phyloP scores from a whole-genome alignment of 2,888 invertebrate genomes.

The Tenodera sinensis region DNA sequence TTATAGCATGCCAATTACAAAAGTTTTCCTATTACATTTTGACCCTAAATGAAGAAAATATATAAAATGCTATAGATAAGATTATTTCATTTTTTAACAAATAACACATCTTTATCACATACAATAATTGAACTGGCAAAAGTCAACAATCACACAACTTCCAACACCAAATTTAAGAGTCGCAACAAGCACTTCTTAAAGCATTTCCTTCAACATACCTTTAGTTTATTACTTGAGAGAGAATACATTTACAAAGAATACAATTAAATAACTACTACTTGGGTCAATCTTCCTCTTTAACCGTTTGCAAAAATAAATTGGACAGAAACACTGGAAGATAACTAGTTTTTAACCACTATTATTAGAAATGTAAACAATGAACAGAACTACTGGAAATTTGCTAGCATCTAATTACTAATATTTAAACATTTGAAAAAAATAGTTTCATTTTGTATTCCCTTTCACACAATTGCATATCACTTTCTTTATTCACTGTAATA shows the following conservation, averaged over 20 bases:
- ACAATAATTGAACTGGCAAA: conserved; percentile 11
- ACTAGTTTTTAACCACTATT: neutral
- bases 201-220: neutral
- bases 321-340: neutral
- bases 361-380: neutral
- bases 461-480: neutral
- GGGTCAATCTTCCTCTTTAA: neutral
- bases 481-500: conserved; percentile 2
- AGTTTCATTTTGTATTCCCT: neutral
- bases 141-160: conserved; percentile 12
- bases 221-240: neutral
- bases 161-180: conserved; percentile 8
- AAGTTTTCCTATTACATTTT: neutral
- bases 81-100: conserved; percentile 10
- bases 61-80: conserved; percentile 20
- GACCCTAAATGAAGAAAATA: conserved; percentile 17
- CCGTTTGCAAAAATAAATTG: neutral
- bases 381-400: neutral
- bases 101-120: conserved; percentile 2
- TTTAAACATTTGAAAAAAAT: conserved; percentile 14
- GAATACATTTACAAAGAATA: neutral
- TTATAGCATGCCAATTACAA: neutral
- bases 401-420: neutral
- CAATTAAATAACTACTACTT: neutral
- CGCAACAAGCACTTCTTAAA: conserved; percentile 10